Evolutionary conservation across 2,113 vertebrate species (phyloP).

Genomic region (Sprattus sprattus): DNA sequence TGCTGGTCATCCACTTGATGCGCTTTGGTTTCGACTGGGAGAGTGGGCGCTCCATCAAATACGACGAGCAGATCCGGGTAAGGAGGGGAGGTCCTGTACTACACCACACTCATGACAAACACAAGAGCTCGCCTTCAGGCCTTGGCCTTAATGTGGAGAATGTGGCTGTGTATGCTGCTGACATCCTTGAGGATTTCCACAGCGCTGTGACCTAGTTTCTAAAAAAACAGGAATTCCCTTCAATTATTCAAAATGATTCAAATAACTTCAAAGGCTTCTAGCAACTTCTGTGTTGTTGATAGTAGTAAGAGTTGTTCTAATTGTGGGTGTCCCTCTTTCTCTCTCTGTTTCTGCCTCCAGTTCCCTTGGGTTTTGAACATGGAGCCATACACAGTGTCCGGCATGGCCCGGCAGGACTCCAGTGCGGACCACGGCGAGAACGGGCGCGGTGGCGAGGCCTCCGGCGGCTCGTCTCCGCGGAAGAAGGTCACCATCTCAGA

Average conservation of each 20-base stretch:
- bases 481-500: constrained; percentile 98
- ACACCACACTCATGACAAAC: neutral
- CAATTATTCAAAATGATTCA: no score
- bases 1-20: constrained; percentile 97
- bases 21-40: constrained; percentile 99
- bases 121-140: neutral
- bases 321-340: neutral
- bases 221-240: no score
- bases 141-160: neutral
- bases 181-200: neutral
- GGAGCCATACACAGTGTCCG: constrained; percentile 97
- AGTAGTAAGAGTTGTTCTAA: neutral
- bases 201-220: neutral
- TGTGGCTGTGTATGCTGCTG: neutral
- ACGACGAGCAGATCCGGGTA: constrained; percentile 97
- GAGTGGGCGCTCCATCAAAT: constrained; percentile 97
- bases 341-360: constrained; percentile 62
- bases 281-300: no score
- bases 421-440: constrained; percentile 87
- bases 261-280: no score
- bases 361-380: constrained; percentile 99
- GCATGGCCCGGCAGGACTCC: constrained; percentile 95
- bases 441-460: constrained; percentile 76
- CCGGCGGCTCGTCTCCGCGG: constrained; percentile 87
- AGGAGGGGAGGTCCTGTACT: constrained; percentile 35